Conservation (phyloP, 35 echinoderm and acorn worm species). For the Acanthaster planci region DNA sequence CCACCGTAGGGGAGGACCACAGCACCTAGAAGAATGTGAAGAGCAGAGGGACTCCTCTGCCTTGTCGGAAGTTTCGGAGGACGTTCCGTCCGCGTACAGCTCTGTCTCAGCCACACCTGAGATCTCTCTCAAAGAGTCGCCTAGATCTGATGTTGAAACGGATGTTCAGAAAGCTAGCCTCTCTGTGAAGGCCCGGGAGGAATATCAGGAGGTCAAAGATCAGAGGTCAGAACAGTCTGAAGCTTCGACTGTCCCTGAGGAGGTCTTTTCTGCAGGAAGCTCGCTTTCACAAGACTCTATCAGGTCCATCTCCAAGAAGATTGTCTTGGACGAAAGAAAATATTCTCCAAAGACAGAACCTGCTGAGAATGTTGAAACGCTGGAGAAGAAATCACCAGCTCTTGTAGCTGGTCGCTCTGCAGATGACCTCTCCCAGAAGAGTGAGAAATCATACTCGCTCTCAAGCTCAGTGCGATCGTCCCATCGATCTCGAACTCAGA, state of each 20-base stretch:
- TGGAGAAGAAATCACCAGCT: neutral
- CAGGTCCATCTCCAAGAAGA: neutral
- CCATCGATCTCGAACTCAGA: slow-evolving; percentile 6
- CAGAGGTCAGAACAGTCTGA: neutral
- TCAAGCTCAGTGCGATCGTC: slow-evolving; percentile 19
- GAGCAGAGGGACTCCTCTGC: neutral
- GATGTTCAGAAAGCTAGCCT: neutral
- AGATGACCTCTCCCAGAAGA: slow-evolving; percentile 3
- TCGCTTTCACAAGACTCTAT: slow-evolving; percentile 32
- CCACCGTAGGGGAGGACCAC: neutral
- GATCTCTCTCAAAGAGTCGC: slow-evolving; percentile 23
- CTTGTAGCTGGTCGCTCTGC: neutral
- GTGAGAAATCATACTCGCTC: slow-evolving; percentile 22
- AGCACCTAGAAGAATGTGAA: neutral
- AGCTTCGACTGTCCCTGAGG: slow-evolving; percentile 60
- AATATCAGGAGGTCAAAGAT: neutral
- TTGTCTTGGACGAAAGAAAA: slow-evolving; percentile 7
- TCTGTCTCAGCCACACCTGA: slow-evolving; percentile 12
- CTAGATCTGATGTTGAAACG: neutral
- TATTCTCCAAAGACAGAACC: slow-evolving; percentile 38
- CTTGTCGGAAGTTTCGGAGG: neutral
- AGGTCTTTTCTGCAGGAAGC: slow-evolving; percentile 56
- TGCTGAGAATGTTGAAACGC: neutral
- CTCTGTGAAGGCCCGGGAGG: no score
- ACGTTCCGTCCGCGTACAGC: neutral